Percentiles rank a stretch among this genome's conserved stretches.
Conservation (phyloP, 2,113 vertebrate genomes). For the Engystomops pustulosus region DNA sequence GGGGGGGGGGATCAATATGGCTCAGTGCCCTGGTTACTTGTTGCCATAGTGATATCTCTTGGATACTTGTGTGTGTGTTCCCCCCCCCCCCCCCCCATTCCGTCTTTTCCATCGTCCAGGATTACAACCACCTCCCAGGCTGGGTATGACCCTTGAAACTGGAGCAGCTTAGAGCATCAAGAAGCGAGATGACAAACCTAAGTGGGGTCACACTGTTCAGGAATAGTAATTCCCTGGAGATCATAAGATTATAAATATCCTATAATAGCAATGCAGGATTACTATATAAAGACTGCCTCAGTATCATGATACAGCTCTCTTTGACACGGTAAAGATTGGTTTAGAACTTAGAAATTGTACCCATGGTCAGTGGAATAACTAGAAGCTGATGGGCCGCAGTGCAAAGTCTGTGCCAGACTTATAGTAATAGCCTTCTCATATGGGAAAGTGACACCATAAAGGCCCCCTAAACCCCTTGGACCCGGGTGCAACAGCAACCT, state of each 20-base stretch:
- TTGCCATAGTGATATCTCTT: constrained; percentile 43
- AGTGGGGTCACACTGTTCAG: constrained; percentile 34
- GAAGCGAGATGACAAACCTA: constrained; percentile 26
- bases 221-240: not conserved
- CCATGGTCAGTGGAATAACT: no score
- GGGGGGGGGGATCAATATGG: constrained; percentile 47
- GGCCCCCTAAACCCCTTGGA: no score
- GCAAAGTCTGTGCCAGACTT: no score
- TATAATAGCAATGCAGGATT: not conserved
- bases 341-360: no score
- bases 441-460: no score
- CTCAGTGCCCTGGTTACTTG: constrained; percentile 41
- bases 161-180: not conserved
- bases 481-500: no score
- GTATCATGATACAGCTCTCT: not conserved
- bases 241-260: constrained; percentile 12
- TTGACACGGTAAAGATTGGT: not conserved
- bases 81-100: not conserved
- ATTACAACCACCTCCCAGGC: constrained; percentile 48
- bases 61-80: constrained; percentile 27
- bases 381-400: no score
- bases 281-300: not conserved
- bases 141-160: constrained; percentile 49
- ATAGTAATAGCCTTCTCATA: no score
- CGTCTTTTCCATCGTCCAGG: not conserved